Evolutionary conservation across 2,113 vertebrate genomes (phyloP), one percentile per base, ranked within the genome.

Genomic region (Salminus brasiliensis): DNA sequence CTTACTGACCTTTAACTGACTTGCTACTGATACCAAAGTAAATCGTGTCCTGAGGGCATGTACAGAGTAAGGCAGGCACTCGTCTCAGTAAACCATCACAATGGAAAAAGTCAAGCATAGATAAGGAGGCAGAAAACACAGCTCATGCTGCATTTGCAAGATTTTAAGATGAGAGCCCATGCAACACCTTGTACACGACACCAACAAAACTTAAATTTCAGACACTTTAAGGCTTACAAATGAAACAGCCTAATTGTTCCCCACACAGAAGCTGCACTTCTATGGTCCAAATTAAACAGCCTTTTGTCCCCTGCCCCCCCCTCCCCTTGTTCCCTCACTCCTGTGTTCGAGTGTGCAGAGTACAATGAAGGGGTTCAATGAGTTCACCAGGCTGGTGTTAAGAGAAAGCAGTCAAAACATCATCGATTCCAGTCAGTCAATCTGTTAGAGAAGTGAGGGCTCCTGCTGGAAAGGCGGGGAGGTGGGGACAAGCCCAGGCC

Each of bases 381-480:
- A 75, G 71, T 45, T 75, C 47, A 43, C 45, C 4, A 63, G 9
- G 3, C 71, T 57, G 27, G 65, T 70, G 55, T 41, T 34, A 52
- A 70, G 60, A 71, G 34, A 55, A 76, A 47, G 60, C 36, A 69
- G 52, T 68, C 81, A 80, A 65, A 69, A 74, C 36, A 49, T 27
- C 43, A 27, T 55, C 3, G 72, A 49, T 47, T 29, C 41, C n/a
- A n/a, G n/a, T 34, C 63, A 53, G 39, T 49, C 9, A 15, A 66
- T 57, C 67, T 52, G 23, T 16, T 29, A 21, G 25, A 27, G 25
- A 39, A 45, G 47, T 21, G 16, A 49, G 30, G 34, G 60, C 81
- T 72, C 32, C 18, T 0, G 39, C 72, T 67, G 49, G 34, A 80
- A 68, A 43, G 62, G 29, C 1, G n/a, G n/a, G n/a, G n/a, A 2